A percentile compares a stretch with the other conserved stretches of the same genome.
phyloP scores from a whole-genome alignment of 2,113 vertebrate genomes.

The Oreochromis aureus region DNA sequence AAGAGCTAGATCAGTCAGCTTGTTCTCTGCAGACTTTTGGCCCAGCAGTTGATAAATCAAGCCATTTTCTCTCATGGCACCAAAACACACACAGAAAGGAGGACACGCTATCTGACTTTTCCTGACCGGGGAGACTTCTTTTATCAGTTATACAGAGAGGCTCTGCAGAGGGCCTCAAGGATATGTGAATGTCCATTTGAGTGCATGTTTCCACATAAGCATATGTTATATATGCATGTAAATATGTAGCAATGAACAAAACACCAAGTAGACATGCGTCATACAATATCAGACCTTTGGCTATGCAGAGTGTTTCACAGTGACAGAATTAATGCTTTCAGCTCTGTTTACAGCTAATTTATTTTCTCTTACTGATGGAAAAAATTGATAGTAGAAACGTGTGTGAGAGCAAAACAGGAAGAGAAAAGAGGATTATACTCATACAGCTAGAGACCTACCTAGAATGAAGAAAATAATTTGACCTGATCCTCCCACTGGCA shows the following conservation, averaged over 20 bases:
- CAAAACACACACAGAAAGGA: constrained; percentile 12
- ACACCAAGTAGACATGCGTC: neutral
- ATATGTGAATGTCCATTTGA: neutral
- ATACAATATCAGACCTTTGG: neutral
- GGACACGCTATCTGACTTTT: neutral
- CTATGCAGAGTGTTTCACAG: neutral
- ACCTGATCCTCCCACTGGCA: neutral
- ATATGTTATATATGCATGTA: neutral
- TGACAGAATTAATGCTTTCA: neutral
- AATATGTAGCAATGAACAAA: neutral
- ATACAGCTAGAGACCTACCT: neutral
- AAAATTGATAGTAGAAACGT: neutral
- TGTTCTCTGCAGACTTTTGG: constrained; percentile 18
- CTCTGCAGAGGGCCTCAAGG: neutral
- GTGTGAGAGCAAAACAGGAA: neutral
- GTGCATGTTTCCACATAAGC: neutral
- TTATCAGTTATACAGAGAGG: constrained; percentile 36
- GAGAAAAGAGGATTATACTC: neutral
- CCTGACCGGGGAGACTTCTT: neutral
- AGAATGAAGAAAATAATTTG: neutral
- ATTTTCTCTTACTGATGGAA: neutral
- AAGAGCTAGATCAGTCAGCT: constrained; percentile 30
- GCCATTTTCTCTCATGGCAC: neutral
- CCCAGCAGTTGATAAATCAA: constrained; percentile 48
- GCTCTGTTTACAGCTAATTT: neutral